These are phyloP conservation scores for Blastomussa wellsi DNA, from an alignment of 92 coral and sea anemone species.

Conservation along the genomic window DNA sequence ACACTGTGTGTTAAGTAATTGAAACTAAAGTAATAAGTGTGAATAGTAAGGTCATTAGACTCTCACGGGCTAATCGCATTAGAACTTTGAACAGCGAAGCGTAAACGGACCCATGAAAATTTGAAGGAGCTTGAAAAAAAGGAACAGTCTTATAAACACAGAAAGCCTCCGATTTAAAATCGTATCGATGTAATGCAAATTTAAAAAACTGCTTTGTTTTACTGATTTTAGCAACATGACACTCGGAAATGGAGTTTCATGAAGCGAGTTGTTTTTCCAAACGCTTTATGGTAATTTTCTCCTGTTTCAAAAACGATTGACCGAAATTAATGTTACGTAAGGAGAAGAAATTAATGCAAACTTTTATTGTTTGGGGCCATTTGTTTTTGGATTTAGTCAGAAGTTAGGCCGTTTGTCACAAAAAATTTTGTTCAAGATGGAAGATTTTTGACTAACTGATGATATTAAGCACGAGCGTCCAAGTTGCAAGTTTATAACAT, in stretches of 20 bases:
- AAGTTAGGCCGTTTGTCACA: neutral
- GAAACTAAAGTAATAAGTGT: neutral
- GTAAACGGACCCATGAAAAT: neutral
- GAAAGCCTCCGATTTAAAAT: neutral
- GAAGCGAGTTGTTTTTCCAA: neutral
- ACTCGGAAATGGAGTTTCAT: neutral
- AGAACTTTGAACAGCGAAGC: neutral
- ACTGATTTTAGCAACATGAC: neutral
- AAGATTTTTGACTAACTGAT: too few species aligned
- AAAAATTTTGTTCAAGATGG: too few species aligned
- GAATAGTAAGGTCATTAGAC: neutral
- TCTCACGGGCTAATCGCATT: neutral
- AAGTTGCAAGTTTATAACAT: too few species aligned
- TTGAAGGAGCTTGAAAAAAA: neutral
- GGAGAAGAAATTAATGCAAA: too few species aligned
- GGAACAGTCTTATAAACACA: neutral
- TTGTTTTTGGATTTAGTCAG: neutral
- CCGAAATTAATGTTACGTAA: too few species aligned
- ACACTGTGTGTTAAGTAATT: neutral
- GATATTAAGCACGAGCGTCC: too few species aligned
- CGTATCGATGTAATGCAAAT: neutral
- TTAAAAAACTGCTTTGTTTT: neutral
- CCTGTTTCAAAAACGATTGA: neutral
- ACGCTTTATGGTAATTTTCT: neutral
- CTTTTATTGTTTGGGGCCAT: too few species aligned